Base-by-base conservation (phyloP, 2,113 vertebrate genomes). In the Oreochromis spilurus region DNA sequence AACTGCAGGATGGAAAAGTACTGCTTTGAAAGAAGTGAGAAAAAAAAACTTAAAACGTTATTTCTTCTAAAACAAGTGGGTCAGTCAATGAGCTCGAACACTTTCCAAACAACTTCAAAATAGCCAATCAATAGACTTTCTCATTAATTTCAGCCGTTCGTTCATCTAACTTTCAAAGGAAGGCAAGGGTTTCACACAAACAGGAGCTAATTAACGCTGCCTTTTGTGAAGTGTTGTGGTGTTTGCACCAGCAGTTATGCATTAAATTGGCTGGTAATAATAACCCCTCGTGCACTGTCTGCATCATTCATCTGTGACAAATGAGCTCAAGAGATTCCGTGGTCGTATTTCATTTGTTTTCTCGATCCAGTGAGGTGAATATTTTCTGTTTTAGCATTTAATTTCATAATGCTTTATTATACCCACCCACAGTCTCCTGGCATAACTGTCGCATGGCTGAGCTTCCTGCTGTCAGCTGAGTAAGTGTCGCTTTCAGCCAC, bases 191-290 rank as follows among this genome's bases (percentile, higher is more conserved):
- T 84, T 91, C 83, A 45, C 67, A 84, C 70, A 91, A 67, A 81
- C 78, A 21, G 57, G 53, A 62, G 81, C 70, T 89, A 89, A 91
- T 92, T 87, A 91, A 88, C 1, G 4, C n/a, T 19, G 79, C 50
- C 57, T 84, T 90, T 70, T 78, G 82, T 86, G 55, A 83, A 38
- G 89, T 84, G 85, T 84, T 82, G 82, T 84, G 58, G 78, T 89
- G 88, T 90, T 92, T 88, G 86, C 88, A 43, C 81, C 54, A 29
- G 52, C 65, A 67, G 84, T 87, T 88, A 70, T 78, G 67, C 85
- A 65, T 85, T 82, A 88, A 89, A 90, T 86, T 80, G 85, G 55
- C 82, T 84, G 81, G 45, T 36, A 81, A 89, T 86, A 85, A 83
- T 77, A 84, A n/a, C 24, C 82, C 36, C 38, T 16, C 16, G 5